A percentile compares a stretch with the other conserved stretches of the same genome.
Conservation (phyloP, 92 coral and sea anemone species). For the Montipora capitata region DNA sequence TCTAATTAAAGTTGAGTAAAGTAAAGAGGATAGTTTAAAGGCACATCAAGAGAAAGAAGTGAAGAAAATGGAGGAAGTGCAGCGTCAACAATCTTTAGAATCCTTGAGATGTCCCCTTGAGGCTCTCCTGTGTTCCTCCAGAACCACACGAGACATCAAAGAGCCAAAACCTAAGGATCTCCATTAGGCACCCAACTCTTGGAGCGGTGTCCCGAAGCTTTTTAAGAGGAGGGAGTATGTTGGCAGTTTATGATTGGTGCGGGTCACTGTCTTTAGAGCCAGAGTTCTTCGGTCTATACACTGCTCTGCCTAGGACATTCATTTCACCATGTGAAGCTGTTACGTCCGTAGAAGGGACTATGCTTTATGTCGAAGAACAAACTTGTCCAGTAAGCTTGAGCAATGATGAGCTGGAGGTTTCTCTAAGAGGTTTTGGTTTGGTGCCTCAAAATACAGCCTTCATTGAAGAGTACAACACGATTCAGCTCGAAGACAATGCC, state of each 20-base stretch:
- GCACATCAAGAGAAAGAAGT: no score
- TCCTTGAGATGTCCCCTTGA: no score
- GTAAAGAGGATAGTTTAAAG: no score
- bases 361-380: constrained; percentile 5
- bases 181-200: background rate
- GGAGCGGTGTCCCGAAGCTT: background rate
- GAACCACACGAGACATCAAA: no score
- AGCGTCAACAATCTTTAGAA: no score
- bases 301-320: background rate
- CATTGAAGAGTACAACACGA: no score
- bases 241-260: background rate
- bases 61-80: no score
- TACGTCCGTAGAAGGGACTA: no score
- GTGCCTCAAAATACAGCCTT: background rate
- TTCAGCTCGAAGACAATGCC: no score
- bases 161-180: background rate
- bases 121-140: no score
- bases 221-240: background rate
- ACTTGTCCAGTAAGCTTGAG: background rate
- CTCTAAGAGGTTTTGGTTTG: constrained; percentile 8
- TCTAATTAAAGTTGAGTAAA: no score
- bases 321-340: constrained; percentile 21
- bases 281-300: constrained; percentile 15
- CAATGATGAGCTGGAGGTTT: constrained; percentile 19
- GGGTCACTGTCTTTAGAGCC: constrained; percentile 11